A percentile compares a stretch with the other conserved stretches of the same genome.
phyloP scores from a whole-genome alignment of 2,113 vertebrate genomes.

The Pomatostomus ruficeps region DNA sequence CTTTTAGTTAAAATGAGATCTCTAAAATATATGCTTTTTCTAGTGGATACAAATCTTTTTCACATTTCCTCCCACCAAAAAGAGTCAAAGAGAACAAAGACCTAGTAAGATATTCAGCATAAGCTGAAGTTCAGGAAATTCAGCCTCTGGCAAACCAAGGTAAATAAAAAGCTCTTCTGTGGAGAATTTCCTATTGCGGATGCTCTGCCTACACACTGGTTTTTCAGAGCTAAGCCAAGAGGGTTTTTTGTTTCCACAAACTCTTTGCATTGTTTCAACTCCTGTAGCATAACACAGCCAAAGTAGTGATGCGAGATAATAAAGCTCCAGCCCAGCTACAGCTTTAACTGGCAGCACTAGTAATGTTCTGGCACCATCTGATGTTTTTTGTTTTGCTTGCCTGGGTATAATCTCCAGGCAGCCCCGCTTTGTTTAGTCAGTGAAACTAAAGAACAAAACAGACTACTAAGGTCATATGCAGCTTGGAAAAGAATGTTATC shows the following conservation, averaged over 20 bases:
- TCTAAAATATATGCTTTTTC: not conserved
- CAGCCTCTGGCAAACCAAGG: not conserved
- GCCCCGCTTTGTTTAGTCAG: not conserved
- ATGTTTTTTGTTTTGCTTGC: slow-evolving; percentile 56
- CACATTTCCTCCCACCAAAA: not conserved
- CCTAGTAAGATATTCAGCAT: not conserved
- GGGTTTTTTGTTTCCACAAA: not conserved
- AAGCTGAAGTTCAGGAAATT: not conserved
- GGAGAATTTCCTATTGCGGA: not conserved
- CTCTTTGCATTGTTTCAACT: not conserved
- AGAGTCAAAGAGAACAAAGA: not conserved
- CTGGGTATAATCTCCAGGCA: slow-evolving; percentile 39
- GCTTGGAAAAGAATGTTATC: not conserved
- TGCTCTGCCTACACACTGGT: not conserved
- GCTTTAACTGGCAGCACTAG: slow-evolving; percentile 41
- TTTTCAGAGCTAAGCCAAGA: not conserved
- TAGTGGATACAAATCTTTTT: not conserved
- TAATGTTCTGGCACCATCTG: slow-evolving; percentile 48
- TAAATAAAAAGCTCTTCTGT: not conserved
- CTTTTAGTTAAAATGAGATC: not conserved
- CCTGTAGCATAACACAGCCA: not conserved
- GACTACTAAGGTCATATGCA: not conserved
- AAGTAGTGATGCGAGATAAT: not conserved
- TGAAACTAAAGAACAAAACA: slow-evolving; percentile 33
- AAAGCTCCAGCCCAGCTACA: not conserved